Conservation (phyloP, 2,797 vertebrate species). For the Phylloscopus collybita region DNA sequence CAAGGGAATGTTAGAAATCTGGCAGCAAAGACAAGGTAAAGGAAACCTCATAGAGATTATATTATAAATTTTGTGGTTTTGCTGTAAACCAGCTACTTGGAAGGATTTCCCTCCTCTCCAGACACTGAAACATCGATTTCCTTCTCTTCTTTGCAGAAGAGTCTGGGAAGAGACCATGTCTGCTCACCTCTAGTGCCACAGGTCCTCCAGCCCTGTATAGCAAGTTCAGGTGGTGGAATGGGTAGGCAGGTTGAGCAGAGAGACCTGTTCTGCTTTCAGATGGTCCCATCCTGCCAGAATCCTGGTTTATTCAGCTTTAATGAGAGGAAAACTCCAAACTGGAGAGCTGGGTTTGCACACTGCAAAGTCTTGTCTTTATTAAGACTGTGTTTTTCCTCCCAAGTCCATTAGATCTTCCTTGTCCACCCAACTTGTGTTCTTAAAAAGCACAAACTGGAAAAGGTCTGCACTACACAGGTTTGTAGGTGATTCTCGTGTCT, state of each 20-base stretch:
- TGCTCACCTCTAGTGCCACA: neutral
- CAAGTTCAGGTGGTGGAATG: neutral
- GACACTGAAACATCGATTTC: neutral
- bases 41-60: neutral
- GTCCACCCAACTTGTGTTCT: neutral
- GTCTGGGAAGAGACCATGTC: neutral
- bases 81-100: neutral
- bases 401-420: neutral
- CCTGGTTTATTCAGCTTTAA: neutral
- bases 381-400: neutral
- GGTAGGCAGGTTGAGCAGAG: neutral
- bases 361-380: accelerated
- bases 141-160: neutral
- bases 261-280: neutral
- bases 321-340: neutral
- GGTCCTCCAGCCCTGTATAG: neutral
- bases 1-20: neutral
- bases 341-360: neutral
- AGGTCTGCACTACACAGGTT: neutral
- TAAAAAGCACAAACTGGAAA: neutral
- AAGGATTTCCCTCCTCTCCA: neutral
- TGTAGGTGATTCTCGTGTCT: neutral
- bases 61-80: neutral
- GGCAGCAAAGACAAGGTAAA: neutral
- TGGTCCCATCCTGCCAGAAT: neutral